Conservation (phyloP, 2,797 vertebrate genomes). For the Microtus californicus region DNA sequence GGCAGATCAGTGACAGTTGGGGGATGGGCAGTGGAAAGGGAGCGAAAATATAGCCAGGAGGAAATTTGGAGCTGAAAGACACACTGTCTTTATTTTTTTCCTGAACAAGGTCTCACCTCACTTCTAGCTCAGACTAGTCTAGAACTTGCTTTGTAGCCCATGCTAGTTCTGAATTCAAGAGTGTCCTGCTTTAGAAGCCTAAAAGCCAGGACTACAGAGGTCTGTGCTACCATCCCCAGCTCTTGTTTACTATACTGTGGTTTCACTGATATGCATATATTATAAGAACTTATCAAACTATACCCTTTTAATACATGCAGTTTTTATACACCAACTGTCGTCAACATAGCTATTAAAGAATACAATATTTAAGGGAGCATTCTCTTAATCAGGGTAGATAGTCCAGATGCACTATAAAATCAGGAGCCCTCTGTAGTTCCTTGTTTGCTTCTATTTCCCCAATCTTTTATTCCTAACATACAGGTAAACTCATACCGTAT, state of each 20-base stretch:
- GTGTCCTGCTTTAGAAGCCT: background rate
- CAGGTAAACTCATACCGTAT: background rate
- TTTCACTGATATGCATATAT: background rate
- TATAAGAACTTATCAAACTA: slow-evolving; percentile 26
- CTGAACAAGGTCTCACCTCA: background rate
- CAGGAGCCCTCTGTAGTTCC: slow-evolving; percentile 7
- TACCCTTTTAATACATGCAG: slow-evolving; percentile 7
- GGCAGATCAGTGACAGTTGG: background rate
- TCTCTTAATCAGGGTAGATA: slow-evolving; percentile 11
- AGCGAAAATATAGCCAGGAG: background rate
- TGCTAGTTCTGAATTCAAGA: background rate
- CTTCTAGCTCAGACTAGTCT: background rate
- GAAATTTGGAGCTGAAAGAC: background rate
- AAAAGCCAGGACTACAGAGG: background rate
- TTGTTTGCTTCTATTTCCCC: slow-evolving; percentile 3
- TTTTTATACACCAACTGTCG: background rate
- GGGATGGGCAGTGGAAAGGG: background rate
- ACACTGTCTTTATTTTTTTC: background rate
- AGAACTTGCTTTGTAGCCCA: background rate
- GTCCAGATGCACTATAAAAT: slow-evolving; percentile 4
- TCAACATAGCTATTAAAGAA: slow-evolving; percentile 27
- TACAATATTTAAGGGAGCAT: background rate
- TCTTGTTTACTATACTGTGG: background rate
- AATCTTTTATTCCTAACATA: background rate
- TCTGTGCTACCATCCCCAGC: background rate